phyloP scores from a whole-genome alignment of 2,888 invertebrate species.

The Zygothrica quintamaculata region DNA sequence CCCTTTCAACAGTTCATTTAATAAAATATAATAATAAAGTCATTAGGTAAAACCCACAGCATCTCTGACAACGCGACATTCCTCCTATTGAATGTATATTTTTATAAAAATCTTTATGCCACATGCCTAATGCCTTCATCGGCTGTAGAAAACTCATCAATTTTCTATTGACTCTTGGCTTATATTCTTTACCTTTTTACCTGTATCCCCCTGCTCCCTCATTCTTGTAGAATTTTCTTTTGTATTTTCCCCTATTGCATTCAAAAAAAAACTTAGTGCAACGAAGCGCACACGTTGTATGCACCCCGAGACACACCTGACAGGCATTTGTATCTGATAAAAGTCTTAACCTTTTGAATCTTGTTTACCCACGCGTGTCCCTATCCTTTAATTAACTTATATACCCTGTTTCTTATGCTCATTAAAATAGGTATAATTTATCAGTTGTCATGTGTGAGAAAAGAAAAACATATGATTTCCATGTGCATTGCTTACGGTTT shows the following conservation, averaged over 20 bases:
- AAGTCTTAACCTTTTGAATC: neutral
- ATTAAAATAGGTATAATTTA: too few relatives aligned
- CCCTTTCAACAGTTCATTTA: conserved; percentile 16
- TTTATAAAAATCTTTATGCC: conserved; percentile 44
- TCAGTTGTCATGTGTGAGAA: too few relatives aligned
- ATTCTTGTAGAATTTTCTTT: conserved; percentile 25
- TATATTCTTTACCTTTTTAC: conserved; percentile 38
- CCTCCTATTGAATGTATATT: too few relatives aligned
- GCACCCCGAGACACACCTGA: conserved; percentile 15
- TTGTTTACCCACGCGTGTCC: neutral
- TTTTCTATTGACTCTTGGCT: conserved; percentile 37
- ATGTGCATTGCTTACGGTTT: too few relatives aligned
- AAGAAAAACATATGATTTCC: too few relatives aligned
- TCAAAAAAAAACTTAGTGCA: conserved; percentile 37
- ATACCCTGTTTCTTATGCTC: too few relatives aligned
- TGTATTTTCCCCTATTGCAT: conserved; percentile 14
- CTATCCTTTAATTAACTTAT: neutral
- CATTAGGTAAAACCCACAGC: conserved; percentile 25
- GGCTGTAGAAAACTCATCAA: conserved; percentile 57
- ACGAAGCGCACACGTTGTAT: conserved; percentile 25
- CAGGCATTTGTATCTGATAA: conserved; percentile 9
- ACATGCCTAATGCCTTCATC: conserved; percentile 65
- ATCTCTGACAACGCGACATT: conserved; percentile 64
- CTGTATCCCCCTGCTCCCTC: conserved; percentile 24
- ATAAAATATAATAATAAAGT: conserved; percentile 24